Evolutionary conservation across 2,113 vertebrate species (phyloP), one percentile per base, ranked within the genome.

Genomic region (Scomber colias): DNA sequence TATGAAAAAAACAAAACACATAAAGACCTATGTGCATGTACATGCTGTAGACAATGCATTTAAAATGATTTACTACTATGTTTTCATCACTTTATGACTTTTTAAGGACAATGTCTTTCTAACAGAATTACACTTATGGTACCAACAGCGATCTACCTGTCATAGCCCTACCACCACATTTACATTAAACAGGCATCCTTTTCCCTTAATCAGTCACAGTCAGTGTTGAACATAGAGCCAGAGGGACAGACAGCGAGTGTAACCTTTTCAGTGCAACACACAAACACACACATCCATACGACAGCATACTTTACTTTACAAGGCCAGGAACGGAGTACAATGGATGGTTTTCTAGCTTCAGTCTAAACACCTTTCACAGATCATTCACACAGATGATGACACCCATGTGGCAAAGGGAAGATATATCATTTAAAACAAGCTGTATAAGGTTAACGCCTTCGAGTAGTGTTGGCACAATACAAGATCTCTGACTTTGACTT

Each of bases 261-360:
- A 77, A 62, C 60, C 31, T 21, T 87, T 83, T 83, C 59, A 72
- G 13, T 48, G 44, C n/a, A 71, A 63, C 17, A 80, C 80, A 71
- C 54, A 21, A 31, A 74, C 31, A 75, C 55, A 76, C 62, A 73
- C 69, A 76, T 82, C 44, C 79, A 68, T 75, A 87, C 11, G 2
- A 65, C 48, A 44, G 74, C 77, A 78, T 69, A 77, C 75, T 87
- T 90, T 83, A 83, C 86, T 90, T 82, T 88, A 89, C 82, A 90
- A 85, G 86, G 83, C 17, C 56, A 53, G 77, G 79, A 82, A 71
- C 74, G 50, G 79, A 83, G 60, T 13, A 59, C 68, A 75, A 66
- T 68, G 16, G 48, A 45, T 51, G 24, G 9, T 80, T 78, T 89
- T 62, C 54, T 61, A 59, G 51, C 59, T 51, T 72, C 5, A 76